A percentile compares a stretch with the other conserved stretches of the same genome.
Conservation (phyloP, 2,888 invertebrate genomes). For the Crossocerus cetratus region DNA sequence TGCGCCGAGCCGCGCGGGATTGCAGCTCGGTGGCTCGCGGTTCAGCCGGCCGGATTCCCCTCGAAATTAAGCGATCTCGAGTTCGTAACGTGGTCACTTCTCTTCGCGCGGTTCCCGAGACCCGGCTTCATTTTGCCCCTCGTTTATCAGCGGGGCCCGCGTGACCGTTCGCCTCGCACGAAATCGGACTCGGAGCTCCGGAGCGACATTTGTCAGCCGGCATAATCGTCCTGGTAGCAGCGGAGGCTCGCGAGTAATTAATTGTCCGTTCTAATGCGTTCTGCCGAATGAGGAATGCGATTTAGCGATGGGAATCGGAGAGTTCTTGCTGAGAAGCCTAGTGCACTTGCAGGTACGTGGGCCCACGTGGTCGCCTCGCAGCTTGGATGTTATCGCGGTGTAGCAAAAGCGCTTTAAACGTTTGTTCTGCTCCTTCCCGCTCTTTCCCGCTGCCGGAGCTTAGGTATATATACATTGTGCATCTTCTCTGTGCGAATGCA, state of each 20-base stretch:
- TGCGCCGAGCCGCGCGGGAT: conserved; percentile 36
- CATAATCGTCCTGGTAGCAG: no score
- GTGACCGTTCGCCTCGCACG: no score
- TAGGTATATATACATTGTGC: no score
- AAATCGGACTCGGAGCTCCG: no score
- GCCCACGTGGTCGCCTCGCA: not conserved
- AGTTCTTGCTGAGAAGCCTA: no score
- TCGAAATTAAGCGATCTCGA: conserved; percentile 22
- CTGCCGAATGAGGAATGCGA: no score
- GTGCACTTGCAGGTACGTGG: conserved; percentile 5
- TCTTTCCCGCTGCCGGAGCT: not conserved
- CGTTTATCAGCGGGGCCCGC: conserved; percentile 12
- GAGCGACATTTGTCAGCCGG: no score
- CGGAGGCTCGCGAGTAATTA: no score
- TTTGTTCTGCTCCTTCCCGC: conserved; percentile 29
- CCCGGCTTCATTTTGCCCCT: conserved; percentile 7
- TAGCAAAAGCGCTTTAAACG: conserved; percentile 41
- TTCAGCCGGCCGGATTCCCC: conserved; percentile 14
- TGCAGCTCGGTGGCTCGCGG: conserved; percentile 4
- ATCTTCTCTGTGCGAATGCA: conserved; percentile 19
- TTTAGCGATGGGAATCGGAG: no score
- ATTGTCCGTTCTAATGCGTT: no score
- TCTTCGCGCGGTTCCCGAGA: conserved; percentile 9
- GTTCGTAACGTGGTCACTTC: conserved; percentile 21
- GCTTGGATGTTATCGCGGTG: conserved; percentile 1